phyloP scores from a whole-genome alignment of 92 coral and sea anemone genomes.

The Palythoa grandiflora region DNA sequence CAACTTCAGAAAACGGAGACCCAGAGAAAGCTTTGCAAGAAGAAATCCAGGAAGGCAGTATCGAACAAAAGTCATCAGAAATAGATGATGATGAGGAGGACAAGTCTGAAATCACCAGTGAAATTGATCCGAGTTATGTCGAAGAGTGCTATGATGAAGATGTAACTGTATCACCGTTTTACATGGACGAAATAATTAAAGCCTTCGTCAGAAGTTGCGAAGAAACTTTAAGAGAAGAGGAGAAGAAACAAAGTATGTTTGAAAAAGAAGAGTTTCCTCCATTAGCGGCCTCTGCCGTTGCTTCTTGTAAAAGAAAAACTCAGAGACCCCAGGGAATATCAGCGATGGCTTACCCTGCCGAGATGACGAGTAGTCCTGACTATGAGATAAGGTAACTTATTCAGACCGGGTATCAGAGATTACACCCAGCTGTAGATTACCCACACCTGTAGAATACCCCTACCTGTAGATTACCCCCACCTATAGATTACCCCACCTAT shows the following conservation, averaged over 20 bases:
- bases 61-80: neutral
- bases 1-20: neutral
- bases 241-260: constrained; percentile 7
- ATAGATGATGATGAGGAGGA: constrained; percentile 1
- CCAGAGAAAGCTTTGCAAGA: neutral
- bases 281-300: constrained; percentile 14
- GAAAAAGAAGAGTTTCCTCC: constrained; percentile 68
- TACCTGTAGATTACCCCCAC: no score
- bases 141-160: constrained; percentile 65
- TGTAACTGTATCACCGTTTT: constrained; percentile 61
- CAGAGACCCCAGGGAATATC: neutral
- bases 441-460: no score
- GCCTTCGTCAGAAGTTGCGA: constrained; percentile 76
- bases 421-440: no score
- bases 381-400: constrained; percentile 36
- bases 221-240: constrained; percentile 43
- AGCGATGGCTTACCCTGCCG: neutral
- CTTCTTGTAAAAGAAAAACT: neutral
- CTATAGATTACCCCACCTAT: no score
- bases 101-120: constrained; percentile 9
- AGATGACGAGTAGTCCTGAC: constrained; percentile 12
- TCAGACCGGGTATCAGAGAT: neutral
- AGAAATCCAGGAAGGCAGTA: neutral
- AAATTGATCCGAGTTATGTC: constrained; percentile 36
- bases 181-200: constrained; percentile 75